Base-by-base conservation (phyloP, 2,113 vertebrate species). In the Centropus unirufus region DNA sequence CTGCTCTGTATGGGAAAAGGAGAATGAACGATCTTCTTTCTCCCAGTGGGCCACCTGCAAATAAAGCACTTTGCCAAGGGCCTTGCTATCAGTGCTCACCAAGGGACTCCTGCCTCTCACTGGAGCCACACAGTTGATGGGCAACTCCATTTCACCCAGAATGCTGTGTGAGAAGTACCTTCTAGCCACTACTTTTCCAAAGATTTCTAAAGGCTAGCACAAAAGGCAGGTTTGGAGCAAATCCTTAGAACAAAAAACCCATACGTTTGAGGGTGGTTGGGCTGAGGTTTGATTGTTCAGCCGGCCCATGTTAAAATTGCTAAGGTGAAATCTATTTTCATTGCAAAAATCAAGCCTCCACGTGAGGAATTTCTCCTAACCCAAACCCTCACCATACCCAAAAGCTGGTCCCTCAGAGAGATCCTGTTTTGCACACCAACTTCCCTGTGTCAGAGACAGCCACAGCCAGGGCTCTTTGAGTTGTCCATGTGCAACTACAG, bases 71-170 rank as follows among this genome's bases (percentile, higher is more conserved):
- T 73, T 34, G 29, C 29, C 64, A 14, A 8, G 1, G 6, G 58
- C 52, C 80, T 80, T 11, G 2, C 69, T 54, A 12, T 27, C 54
- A 2, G 42, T 5, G 21, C 30, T 83, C 63, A 29, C 23, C 39
- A 64, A 17, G 74, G 34, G 32, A 26, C 44, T 10, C 3, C 6
- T 49, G 12, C 86, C 15, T 4, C 59, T 61, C 30, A 0, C 62
- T 9, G 22, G 16, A 20, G 34, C 54, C 57, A 18, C 3, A 1
- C 72, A 40, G 54, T 14, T 6, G 1, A 4, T 1, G n/a, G 51
- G 63, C 39, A 68, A 9, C 8, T 72, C 58, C 47, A 10, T 21
- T 23, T 75, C 15, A 1, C 32, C 34, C 5, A 2, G 42, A 32
- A 6, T 59, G 4, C 23, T 49, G 34, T 3, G 2, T 21, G 22